A percentile compares a stretch with the other conserved stretches of the same genome.
These are phyloP conservation scores for Budorcas taxicolor DNA, from an alignment of 2,113 vertebrate species.

Conservation along the genomic window DNA sequence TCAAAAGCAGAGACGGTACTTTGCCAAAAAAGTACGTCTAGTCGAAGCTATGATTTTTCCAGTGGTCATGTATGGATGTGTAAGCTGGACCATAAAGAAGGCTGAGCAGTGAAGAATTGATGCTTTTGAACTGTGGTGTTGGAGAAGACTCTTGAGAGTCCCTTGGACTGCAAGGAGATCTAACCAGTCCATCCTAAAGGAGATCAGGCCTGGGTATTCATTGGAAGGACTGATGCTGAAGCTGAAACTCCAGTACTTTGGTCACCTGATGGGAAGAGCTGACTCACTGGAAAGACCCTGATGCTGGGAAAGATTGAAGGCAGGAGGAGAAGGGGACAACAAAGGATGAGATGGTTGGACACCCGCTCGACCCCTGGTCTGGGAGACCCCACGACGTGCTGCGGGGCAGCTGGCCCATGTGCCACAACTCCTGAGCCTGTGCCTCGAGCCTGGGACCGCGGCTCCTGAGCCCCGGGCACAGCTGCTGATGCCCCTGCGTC, in stretches of 20 bases:
- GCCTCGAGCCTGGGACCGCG: rapidly evolving
- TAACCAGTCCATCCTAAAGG: neutral
- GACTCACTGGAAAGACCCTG: neutral
- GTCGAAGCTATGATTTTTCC: neutral
- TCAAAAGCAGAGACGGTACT: neutral
- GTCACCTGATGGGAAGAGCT: rapidly evolving
- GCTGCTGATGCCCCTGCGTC: neutral
- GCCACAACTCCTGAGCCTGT: neutral
- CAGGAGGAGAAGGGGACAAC: rapidly evolving
- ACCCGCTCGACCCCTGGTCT: neutral
- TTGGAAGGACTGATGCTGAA: neutral
- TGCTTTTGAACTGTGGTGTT: neutral
- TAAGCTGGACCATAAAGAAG: rapidly evolving
- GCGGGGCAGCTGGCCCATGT: rapidly evolving
- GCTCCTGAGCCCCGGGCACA: rapidly evolving
- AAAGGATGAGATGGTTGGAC: neutral
- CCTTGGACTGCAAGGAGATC: neutral
- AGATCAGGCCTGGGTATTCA: neutral
- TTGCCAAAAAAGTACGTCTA: neutral
- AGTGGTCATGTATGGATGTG: neutral
- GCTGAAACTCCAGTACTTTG: neutral
- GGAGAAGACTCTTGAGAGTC: neutral
- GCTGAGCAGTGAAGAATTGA: neutral
- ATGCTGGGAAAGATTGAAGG: neutral
- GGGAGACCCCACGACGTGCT: neutral